Conservation (phyloP, 2,113 vertebrate genomes). For the Eurypyga helias region DNA sequence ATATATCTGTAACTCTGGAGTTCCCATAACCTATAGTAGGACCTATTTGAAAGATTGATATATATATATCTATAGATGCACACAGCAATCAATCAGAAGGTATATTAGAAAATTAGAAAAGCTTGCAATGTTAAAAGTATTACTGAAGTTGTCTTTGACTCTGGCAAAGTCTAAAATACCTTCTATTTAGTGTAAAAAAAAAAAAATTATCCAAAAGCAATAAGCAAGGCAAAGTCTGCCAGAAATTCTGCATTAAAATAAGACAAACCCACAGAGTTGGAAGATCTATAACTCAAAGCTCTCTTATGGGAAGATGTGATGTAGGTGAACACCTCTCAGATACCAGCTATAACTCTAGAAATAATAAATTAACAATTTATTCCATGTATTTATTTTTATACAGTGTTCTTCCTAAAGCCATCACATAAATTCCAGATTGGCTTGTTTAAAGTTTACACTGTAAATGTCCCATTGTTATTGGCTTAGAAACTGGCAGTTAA, state of each 20-base stretch:
- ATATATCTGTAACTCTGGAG: background rate
- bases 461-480: background rate
- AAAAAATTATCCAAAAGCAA: background rate
- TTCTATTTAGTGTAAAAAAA: background rate
- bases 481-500: background rate
- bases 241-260: background rate
- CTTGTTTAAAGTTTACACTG: background rate
- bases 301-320: background rate
- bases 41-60: background rate
- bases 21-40: background rate
- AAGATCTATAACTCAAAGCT: background rate
- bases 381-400: background rate
- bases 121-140: background rate
- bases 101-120: background rate
- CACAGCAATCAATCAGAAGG: background rate
- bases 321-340: background rate
- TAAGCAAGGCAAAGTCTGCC: background rate
- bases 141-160: background rate
- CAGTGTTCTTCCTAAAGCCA: background rate
- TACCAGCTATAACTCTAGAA: background rate
- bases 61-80: background rate
- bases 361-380: background rate
- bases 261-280: background rate
- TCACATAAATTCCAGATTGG: background rate
- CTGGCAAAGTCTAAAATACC: background rate